Base-by-base conservation (phyloP, 2,797 vertebrate genomes). In the Pogoniulus pusillus region DNA sequence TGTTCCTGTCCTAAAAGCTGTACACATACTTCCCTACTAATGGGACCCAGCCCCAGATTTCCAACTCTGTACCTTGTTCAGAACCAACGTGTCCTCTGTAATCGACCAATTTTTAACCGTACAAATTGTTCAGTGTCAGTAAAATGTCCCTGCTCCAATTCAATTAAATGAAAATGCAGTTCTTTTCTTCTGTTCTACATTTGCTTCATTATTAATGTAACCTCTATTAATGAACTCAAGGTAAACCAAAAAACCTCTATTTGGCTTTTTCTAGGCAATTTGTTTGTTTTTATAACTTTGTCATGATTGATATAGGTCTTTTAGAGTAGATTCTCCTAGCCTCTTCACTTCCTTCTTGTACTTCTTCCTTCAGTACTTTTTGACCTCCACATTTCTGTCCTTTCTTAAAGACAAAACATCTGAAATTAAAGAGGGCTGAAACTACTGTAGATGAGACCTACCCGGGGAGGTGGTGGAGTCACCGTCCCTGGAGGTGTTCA, bases 151-250 rank as follows among this genome's bases (percentile, higher is more conserved):
- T 82, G 34, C 62, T 86, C 51, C 79, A 76, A 72, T 95, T 92
- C 91, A 93, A 92, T 91, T 94, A 90, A 95, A 88, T 80, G 47
- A 86, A 93, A 74, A 54, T 74, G 6, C 64, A 58, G 89, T 95
- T 85, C 20, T 91, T 92, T 84, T 86, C 51, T 54, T 58, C 19
- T 59, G 37, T 45, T 88, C 75, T 55, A 24, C 51, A 71, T 92
- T 86, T 82, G 24, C 43, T 89, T n/a, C 70, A 54, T 51, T 89
- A 85, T 85, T 87, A 92, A 76, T 70, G 57, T 29, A 86, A 62
- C 60, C 58, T 76, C 34, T 82, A 58, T 80, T 91, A 71, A 19
- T 84, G 64, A 87, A 68, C 62, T 70, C 35, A 43, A 43, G 51
- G 62, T 82, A 95, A 85, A 78, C 60, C 95, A 45, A 94, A 49